phyloP scores from a whole-genome alignment of 2,888 invertebrate genomes.

The Macaria notata region DNA sequence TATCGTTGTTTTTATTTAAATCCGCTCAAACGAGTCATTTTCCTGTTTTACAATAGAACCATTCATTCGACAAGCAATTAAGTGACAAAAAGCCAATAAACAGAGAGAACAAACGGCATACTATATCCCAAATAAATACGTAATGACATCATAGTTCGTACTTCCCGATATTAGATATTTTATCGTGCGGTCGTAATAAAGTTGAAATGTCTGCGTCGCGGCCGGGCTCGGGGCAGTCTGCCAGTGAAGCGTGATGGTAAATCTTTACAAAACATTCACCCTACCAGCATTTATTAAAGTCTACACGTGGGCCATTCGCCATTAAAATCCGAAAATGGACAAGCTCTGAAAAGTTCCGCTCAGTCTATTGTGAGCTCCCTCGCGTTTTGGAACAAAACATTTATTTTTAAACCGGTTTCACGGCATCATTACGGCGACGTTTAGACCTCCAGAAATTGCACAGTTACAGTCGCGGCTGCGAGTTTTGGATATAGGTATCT shows the following conservation, averaged over 20 bases:
- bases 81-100: not conserved
- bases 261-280: slow-evolving; percentile 21
- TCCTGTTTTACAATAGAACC: not conserved
- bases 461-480: slow-evolving; percentile 16
- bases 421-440: slow-evolving; percentile 24
- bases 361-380: slow-evolving; percentile 35
- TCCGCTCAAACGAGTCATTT: not conserved
- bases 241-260: slow-evolving; percentile 20
- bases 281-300: slow-evolving; percentile 9
- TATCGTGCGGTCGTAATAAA: slow-evolving; percentile 15
- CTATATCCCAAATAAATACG: not conserved
- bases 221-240: slow-evolving; percentile 17
- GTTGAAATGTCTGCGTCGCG: slow-evolving; percentile 10
- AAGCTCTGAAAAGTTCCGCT: slow-evolving; percentile 19
- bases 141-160: not conserved
- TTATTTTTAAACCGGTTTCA: slow-evolving; percentile 32
- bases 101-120: not conserved
- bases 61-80: not conserved
- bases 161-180: slow-evolving; percentile 6
- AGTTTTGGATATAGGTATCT: slow-evolving; percentile 22
- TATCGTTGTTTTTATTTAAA: too few species aligned
- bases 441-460: slow-evolving; percentile 23
- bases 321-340: slow-evolving; percentile 15
- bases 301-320: slow-evolving; percentile 11
- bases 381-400: slow-evolving; percentile 35